Conservation (phyloP, 2,113 vertebrate genomes). For the Apodemus sylvaticus region DNA sequence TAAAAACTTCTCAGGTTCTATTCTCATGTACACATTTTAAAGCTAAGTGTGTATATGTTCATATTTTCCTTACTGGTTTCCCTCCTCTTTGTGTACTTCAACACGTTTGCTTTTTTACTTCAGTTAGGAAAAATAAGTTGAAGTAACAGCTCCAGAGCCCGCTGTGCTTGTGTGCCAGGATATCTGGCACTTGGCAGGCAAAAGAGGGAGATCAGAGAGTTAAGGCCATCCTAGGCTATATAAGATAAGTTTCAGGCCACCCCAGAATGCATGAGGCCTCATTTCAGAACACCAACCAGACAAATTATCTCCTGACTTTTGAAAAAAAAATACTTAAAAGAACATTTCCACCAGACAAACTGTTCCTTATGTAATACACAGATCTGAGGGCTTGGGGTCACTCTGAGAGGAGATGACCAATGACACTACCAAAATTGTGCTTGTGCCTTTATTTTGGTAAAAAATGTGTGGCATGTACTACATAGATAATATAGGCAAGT, state of each 20-base stretch:
- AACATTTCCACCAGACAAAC: background rate
- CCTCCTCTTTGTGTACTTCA: slow-evolving; percentile 7
- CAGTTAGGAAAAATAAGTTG: slow-evolving; percentile 12
- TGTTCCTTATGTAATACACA: slow-evolving; percentile 29
- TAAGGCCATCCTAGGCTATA: background rate
- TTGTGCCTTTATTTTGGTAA: background rate
- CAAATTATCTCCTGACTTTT: too few relatives aligned
- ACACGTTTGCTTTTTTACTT: slow-evolving; percentile 43
- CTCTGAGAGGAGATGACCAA: slow-evolving; percentile 8
- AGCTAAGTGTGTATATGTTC: background rate
- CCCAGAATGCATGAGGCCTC: background rate
- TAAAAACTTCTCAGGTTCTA: background rate
- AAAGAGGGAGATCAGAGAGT: background rate
- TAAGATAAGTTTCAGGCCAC: background rate
- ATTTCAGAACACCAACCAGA: background rate
- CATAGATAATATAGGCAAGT: background rate
- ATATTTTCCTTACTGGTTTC: background rate
- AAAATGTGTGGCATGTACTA: background rate
- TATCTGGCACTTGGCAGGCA: background rate
- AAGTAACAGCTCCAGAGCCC: background rate
- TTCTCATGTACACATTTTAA: slow-evolving; percentile 41
- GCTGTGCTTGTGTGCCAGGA: background rate
- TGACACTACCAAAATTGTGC: background rate
- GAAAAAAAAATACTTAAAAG: background rate
- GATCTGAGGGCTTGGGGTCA: background rate